phyloP scores from a whole-genome alignment of 2,888 invertebrate genomes.

The Agrochola macilenta region DNA sequence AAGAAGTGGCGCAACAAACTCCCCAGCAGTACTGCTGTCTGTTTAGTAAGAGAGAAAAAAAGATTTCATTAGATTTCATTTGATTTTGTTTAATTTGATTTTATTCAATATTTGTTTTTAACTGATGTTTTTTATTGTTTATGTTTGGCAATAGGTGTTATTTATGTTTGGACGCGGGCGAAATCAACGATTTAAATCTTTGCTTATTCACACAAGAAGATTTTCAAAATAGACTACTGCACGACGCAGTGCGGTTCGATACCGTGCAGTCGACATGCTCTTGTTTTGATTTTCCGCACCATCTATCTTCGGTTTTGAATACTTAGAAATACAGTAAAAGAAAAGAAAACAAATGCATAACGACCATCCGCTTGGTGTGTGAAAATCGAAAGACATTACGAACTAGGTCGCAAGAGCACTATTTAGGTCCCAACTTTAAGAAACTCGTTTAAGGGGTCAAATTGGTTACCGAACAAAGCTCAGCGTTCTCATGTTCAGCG shows the following conservation, averaged over 20 bases:
- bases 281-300: slow-evolving; percentile 1
- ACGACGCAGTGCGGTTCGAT: background rate
- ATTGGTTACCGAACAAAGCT: slow-evolving; percentile 36
- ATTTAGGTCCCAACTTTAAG: slow-evolving; percentile 23
- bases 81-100: no score
- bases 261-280: background rate
- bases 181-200: background rate
- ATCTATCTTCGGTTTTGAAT: background rate
- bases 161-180: no score
- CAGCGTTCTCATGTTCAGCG: slow-evolving; percentile 23
- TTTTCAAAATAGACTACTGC: background rate
- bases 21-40: no score
- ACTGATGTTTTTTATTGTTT: no score
- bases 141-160: no score
- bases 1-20: no score
- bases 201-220: background rate
- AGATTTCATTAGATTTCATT: no score
- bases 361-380: background rate
- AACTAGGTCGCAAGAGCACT: slow-evolving; percentile 10
- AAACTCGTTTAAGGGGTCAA: slow-evolving; percentile 42
- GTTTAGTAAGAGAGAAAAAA: no score
- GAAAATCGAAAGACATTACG: background rate
- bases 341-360: slow-evolving; percentile 14
- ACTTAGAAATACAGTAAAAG: background rate
- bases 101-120: no score